These are phyloP conservation scores for Oithona nana DNA, from an alignment of 2,888 invertebrate species.

Conservation along the genomic window DNA sequence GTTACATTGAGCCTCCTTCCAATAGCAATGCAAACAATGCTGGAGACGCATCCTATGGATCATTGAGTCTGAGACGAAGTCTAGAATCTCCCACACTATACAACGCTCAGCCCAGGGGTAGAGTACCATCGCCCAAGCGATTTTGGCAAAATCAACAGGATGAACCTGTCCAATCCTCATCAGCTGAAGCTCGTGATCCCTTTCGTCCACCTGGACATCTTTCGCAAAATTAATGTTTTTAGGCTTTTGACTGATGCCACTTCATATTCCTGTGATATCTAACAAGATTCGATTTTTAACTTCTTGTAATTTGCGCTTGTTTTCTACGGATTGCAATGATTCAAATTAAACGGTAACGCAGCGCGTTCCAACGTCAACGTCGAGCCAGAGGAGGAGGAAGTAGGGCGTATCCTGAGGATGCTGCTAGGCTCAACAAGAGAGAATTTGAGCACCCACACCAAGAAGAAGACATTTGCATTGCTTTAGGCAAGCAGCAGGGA, in stretches of 20 bases:
- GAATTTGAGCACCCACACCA: not conserved
- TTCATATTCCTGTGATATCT: not conserved
- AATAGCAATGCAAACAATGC: not conserved
- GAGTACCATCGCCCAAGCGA: not conserved
- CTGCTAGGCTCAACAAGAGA: not conserved
- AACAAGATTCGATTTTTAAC: too few relatives aligned
- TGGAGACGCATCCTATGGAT: not conserved
- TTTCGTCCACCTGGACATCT: not conserved
- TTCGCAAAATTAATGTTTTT: not conserved
- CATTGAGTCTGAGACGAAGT: not conserved
- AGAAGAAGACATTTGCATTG: not conserved
- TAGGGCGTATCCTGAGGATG: not conserved
- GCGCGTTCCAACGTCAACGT: too few relatives aligned
- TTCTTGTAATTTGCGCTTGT: not conserved
- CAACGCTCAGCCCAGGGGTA: not conserved
- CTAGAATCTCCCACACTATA: not conserved
- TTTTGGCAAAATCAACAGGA: not conserved
- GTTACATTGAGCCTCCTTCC: too few relatives aligned
- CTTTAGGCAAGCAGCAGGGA: not conserved
- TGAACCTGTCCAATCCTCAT: not conserved
- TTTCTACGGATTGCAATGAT: not conserved
- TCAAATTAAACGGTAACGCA: not conserved
- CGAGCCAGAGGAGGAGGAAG: not conserved
- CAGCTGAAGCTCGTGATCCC: not conserved
- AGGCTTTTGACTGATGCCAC: too few relatives aligned